Evolutionary conservation across 2,113 vertebrate species (phyloP).

Genomic region (Rana temporaria): DNA sequence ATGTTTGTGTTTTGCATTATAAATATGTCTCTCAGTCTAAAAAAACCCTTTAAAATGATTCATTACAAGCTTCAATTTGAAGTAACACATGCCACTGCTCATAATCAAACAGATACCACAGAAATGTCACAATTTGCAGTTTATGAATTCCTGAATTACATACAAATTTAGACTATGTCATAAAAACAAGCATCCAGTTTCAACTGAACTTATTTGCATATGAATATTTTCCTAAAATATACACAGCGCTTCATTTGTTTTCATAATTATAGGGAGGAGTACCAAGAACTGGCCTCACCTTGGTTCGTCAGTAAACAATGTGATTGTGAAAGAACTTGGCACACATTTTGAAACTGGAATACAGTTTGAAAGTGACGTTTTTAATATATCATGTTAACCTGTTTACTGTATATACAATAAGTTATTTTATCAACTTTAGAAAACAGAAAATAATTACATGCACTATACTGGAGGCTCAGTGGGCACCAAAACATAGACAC

Average conservation of each 20-base stretch:
- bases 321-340: conserved; percentile 6
- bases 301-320: background rate
- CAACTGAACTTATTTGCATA: conserved; percentile 15
- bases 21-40: no score
- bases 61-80: no score
- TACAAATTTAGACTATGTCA: background rate
- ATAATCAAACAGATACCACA: background rate
- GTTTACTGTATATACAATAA: no score
- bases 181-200: background rate
- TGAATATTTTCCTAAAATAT: background rate
- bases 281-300: conserved; percentile 23
- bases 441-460: no score
- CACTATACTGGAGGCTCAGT: no score
- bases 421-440: no score
- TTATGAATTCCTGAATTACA: background rate
- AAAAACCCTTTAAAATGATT: no score
- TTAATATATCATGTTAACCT: background rate
- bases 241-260: conserved; percentile 16
- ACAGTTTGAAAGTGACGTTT: conserved; percentile 16
- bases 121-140: background rate
- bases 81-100: no score
- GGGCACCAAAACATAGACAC: no score
- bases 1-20: no score
- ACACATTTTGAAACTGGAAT: conserved; percentile 5
- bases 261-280: conserved; percentile 41